Conservation (phyloP, 2,113 vertebrate species). For the Triplophysa dalaica region DNA sequence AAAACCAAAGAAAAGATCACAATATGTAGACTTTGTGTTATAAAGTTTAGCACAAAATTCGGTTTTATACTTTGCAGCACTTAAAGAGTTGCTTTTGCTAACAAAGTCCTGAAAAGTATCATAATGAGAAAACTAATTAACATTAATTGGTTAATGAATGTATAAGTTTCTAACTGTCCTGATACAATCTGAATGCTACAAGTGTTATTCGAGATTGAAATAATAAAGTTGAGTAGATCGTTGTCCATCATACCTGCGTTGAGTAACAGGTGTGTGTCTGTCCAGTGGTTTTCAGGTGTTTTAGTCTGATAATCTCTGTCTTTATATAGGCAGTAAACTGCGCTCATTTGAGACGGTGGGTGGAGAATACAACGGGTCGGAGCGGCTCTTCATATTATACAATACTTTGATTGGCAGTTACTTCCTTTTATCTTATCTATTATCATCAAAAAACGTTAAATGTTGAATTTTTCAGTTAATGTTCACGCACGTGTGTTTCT, state of each 20-base stretch:
- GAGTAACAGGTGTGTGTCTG: neutral
- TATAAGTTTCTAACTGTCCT: too few relatives aligned
- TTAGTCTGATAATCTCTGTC: neutral
- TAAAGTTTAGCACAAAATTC: neutral
- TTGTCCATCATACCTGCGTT: neutral
- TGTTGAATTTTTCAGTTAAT: too few relatives aligned
- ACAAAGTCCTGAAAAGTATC: neutral
- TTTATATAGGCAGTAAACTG: neutral
- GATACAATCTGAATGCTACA: neutral
- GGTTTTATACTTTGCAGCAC: neutral
- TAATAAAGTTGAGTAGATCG: neutral
- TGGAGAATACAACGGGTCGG: too few relatives aligned
- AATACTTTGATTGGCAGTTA: neutral
- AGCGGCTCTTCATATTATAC: neutral
- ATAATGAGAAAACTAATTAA: too few relatives aligned
- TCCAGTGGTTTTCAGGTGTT: neutral
- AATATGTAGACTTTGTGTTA: neutral
- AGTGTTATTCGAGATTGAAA: neutral
- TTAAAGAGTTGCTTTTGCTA: too few relatives aligned
- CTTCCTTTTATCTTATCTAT: too few relatives aligned
- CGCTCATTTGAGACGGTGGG: neutral
- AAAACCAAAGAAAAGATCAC: too few relatives aligned
- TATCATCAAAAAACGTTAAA: too few relatives aligned
- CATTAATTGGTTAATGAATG: too few relatives aligned
- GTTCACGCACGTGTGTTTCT: too few relatives aligned